These are phyloP conservation scores for Tangara arthus DNA, from an alignment of 2,797 vertebrate genomes.

Conservation along the genomic window DNA sequence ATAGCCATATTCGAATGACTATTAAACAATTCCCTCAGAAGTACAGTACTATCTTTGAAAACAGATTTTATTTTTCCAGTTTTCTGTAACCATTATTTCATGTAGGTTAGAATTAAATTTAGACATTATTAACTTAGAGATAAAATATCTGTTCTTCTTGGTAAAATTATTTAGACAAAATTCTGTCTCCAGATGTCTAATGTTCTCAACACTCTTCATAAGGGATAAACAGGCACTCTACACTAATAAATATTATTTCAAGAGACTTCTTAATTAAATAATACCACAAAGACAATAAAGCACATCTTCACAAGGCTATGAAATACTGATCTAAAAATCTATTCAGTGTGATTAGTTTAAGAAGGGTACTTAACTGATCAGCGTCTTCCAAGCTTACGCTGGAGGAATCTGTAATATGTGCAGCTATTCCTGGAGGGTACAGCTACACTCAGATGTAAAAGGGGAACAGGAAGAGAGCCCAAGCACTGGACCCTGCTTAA, in stretches of 20 bases:
- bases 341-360: background rate
- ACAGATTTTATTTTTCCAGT: background rate
- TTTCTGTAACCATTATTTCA: background rate
- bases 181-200: background rate
- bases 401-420: background rate
- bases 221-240: background rate
- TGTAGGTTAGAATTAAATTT: background rate
- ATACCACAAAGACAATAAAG: background rate
- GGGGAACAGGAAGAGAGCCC: background rate
- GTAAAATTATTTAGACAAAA: conserved; percentile 1
- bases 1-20: background rate
- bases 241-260: background rate
- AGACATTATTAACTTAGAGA: background rate
- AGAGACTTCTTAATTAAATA: conserved; percentile 33
- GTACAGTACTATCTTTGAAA: background rate
- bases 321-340: conserved; percentile 19
- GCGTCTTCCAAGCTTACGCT: background rate
- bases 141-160: background rate
- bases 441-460: background rate
- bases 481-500: background rate
- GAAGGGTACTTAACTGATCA: background rate
- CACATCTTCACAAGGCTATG: background rate
- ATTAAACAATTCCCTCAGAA: background rate
- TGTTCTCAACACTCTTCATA: background rate
- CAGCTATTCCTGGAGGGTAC: background rate